phyloP scores from a whole-genome alignment of 2,113 vertebrate genomes.

The Phyllostomus discolor region DNA sequence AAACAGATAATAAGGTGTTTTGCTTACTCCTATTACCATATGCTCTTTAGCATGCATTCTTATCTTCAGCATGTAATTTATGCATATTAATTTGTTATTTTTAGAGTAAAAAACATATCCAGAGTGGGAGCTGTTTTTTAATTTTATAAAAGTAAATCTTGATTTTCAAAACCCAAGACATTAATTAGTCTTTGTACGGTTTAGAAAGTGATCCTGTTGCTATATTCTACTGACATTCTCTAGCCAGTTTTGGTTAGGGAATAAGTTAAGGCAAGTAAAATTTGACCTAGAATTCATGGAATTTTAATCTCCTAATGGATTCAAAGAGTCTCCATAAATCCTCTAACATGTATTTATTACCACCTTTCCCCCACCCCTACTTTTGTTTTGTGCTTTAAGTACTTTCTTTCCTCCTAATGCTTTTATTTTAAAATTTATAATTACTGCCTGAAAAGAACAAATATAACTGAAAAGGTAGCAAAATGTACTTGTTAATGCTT shows the following conservation, averaged over 20 bases:
- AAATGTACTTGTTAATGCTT: neutral
- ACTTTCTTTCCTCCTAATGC: rapidly evolving
- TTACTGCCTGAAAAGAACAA: neutral
- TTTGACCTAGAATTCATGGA: conserved; percentile 50
- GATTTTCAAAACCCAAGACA: neutral
- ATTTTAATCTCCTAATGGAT: conserved; percentile 49
- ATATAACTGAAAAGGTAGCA: neutral
- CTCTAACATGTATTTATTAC: conserved; percentile 28
- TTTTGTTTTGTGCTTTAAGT: neutral
- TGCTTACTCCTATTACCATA: conserved; percentile 20
- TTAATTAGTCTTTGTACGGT: neutral
- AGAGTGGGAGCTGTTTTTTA: conserved; percentile 34
- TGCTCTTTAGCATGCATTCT: conserved; percentile 35
- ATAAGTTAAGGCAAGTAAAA: conserved; percentile 8
- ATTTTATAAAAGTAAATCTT: conserved; percentile 56
- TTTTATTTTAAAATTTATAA: neutral
- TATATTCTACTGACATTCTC: neutral
- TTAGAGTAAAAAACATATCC: conserved; percentile 41
- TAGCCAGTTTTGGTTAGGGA: neutral
- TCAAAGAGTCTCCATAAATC: conserved; percentile 32
- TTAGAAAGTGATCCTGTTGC: neutral
- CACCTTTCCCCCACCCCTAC: neutral
- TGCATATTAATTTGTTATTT: conserved; percentile 42
- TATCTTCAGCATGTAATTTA: conserved; percentile 43
- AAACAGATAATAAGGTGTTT: conserved; percentile 42